A percentile compares a stretch with the other conserved stretches of the same genome.
Evolutionary conservation across 1,140 invertebrate species (phyloP).

Genomic region (Aphaenogaster rudis): DNA sequence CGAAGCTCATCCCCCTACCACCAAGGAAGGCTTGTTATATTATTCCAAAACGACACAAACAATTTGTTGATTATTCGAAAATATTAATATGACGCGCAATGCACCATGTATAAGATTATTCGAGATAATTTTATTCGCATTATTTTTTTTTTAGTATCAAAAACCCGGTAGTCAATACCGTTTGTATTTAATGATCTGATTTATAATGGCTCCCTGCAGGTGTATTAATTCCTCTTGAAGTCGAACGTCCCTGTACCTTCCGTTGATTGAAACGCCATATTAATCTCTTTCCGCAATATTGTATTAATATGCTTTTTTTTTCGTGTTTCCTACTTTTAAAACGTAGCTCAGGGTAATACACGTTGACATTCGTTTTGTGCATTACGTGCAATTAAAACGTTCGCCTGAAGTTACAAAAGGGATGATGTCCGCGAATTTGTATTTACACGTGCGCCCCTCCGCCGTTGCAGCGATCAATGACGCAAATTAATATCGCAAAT

Average conservation of each 20-base stretch:
- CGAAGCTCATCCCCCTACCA: neutral
- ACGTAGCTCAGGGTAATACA: slow-evolving; percentile 21
- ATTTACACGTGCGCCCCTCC: slow-evolving; percentile 41
- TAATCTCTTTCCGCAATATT: slow-evolving; percentile 15
- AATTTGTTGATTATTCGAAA: neutral
- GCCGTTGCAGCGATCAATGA: slow-evolving; percentile 28
- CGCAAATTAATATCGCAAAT: slow-evolving; percentile 60
- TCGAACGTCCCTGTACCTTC: neutral
- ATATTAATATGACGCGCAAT: neutral
- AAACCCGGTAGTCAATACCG: slow-evolving; percentile 5
- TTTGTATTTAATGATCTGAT: neutral
- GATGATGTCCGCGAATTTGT: neutral
- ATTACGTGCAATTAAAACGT: slow-evolving; percentile 50
- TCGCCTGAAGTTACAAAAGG: slow-evolving; percentile 49
- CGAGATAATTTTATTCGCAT: slow-evolving; percentile 5
- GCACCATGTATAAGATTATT: neutral
- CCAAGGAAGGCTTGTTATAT: neutral
- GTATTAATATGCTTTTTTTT: neutral
- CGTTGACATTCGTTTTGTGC: slow-evolving; percentile 20
- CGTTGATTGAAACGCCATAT: neutral
- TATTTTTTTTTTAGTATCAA: neutral
- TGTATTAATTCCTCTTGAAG: slow-evolving; percentile 14
- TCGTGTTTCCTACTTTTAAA: neutral
- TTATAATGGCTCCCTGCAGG: neutral
- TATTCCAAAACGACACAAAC: slow-evolving; percentile 1